Conservation (phyloP, 2,888 invertebrate genomes). For the Caenorhabditis sp. region DNA sequence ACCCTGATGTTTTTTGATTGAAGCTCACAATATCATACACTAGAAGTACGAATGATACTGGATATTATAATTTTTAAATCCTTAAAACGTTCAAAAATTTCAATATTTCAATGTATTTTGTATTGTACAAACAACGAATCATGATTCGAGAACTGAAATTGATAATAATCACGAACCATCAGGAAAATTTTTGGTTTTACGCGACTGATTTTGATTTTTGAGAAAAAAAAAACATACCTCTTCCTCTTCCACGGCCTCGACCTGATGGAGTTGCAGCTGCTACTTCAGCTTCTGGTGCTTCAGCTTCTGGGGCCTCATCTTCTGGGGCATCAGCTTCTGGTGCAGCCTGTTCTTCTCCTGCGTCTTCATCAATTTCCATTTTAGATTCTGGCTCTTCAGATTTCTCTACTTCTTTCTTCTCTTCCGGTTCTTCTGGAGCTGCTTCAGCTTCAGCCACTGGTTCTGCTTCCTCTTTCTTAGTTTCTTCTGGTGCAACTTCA, state of each 20-base stretch:
- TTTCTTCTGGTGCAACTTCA: neutral
- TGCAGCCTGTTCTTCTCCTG: constrained; percentile 12
- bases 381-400: constrained; percentile 8
- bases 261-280: constrained; percentile 24
- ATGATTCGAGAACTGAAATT: too few species aligned
- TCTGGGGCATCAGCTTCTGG: constrained; percentile 7
- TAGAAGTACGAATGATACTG: too few species aligned
- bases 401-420: constrained; percentile 8
- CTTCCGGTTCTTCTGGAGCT: constrained; percentile 2
- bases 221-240: constrained; percentile 15
- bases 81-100: too few species aligned
- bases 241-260: constrained; percentile 38
- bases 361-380: constrained; percentile 16
- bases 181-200: too few species aligned
- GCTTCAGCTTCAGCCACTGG: neutral
- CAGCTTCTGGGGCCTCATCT: too few species aligned
- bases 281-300: constrained; percentile 6
- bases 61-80: too few species aligned
- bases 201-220: too few species aligned
- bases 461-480: neutral
- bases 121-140: too few species aligned
- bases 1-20: neutral
- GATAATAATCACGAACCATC: too few species aligned
- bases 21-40: too few species aligned
- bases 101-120: too few species aligned